A percentile compares a stretch with the other conserved stretches of the same genome.
phyloP scores from a whole-genome alignment of 2,113 vertebrate genomes.

The Scalopus aquaticus region DNA sequence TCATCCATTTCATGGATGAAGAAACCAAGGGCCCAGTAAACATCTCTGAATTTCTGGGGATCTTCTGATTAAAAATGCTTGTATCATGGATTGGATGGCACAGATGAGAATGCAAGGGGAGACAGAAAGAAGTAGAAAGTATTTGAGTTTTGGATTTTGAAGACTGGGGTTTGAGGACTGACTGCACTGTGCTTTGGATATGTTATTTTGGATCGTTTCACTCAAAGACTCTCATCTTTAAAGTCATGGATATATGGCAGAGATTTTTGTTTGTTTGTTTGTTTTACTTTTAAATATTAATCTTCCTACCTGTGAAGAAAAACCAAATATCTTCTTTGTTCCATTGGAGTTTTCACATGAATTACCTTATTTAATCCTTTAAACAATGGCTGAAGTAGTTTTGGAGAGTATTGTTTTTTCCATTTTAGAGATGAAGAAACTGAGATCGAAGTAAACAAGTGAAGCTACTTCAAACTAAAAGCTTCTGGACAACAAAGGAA shows the following conservation, averaged over 20 bases:
- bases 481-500: not conserved
- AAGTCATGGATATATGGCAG: not conserved
- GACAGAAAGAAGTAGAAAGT: not conserved
- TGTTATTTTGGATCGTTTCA: not conserved
- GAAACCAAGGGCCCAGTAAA: not conserved
- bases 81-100: not conserved
- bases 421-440: slow-evolving; percentile 34
- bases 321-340: not conserved
- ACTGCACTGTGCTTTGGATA: not conserved
- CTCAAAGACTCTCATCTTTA: not conserved
- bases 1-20: not conserved
- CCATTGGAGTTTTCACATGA: not conserved
- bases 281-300: slow-evolving; percentile 1
- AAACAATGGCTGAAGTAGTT: not conserved
- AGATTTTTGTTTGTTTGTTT: not conserved
- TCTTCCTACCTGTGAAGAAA: slow-evolving; percentile 12
- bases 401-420: not conserved
- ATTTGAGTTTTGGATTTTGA: not conserved
- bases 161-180: not conserved
- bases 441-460: not conserved
- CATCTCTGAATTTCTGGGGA: not conserved
- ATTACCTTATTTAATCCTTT: slow-evolving; percentile 23
- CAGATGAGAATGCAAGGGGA: not conserved
- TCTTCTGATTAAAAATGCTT: not conserved
- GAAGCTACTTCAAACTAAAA: not conserved